Percentiles rank a stretch among this genome's conserved stretches.
phyloP scores from a whole-genome alignment of 1,140 invertebrate species.

The Harlomillsia oculata region DNA sequence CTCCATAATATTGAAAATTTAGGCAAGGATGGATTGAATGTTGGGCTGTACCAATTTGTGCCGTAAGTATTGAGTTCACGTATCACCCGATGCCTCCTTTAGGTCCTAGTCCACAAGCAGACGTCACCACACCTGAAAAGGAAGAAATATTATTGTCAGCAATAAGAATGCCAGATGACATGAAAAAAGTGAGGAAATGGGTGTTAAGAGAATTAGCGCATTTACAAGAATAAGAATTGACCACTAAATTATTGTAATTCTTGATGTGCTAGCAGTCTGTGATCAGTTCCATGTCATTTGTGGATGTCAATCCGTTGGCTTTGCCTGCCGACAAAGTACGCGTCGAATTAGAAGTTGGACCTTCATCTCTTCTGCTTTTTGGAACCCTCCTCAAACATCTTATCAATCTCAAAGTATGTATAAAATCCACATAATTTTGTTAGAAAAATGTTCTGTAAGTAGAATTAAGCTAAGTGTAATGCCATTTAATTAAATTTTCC shows the following conservation, averaged over 20 bases:
- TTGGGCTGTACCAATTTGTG: constrained; percentile 87
- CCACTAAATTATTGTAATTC: background rate
- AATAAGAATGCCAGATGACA: constrained; percentile 72
- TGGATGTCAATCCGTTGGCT: constrained; percentile 67
- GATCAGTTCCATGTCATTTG: background rate
- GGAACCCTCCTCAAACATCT: constrained; percentile 80
- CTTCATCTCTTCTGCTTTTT: constrained; percentile 78
- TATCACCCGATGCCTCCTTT: constrained; percentile 83
- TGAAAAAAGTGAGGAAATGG: constrained; percentile 44
- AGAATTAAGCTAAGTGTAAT: too few relatives aligned
- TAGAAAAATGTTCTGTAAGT: too few relatives aligned
- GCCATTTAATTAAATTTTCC: constrained; percentile 33
- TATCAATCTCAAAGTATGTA: constrained; percentile 65
- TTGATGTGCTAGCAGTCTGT: background rate
- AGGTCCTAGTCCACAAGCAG: constrained; percentile 73
- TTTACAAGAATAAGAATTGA: constrained; percentile 5
- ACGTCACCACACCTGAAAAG: constrained; percentile 85
- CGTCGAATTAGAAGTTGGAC: constrained; percentile 85
- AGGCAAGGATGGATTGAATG: constrained; percentile 82
- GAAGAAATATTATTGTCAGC: constrained; percentile 85
- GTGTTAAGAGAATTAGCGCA: constrained; percentile 7
- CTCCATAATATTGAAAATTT: constrained; percentile 10
- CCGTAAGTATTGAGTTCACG: constrained; percentile 76
- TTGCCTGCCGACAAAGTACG: constrained; percentile 75
- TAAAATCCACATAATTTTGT: background rate